phyloP scores from a whole-genome alignment of 1,140 invertebrate genomes.

The Sinonovacula constricta region DNA sequence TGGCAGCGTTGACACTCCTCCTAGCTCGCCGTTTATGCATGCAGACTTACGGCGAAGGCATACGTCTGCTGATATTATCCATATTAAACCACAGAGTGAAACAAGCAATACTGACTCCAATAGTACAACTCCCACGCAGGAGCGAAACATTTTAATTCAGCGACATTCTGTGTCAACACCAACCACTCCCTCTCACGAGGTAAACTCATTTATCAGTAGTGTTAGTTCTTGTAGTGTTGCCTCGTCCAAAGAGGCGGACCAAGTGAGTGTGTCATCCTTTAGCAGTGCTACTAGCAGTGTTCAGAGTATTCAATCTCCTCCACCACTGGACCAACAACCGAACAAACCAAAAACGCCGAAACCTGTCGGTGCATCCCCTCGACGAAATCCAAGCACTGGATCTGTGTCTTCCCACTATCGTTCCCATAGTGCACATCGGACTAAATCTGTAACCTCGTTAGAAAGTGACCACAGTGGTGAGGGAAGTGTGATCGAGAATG shows the following conservation, averaged over 20 bases:
- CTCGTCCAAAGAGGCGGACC: conserved; percentile 14
- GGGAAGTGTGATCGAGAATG: neutral
- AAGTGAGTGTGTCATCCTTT: conserved; percentile 24
- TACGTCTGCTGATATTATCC: conserved; percentile 58
- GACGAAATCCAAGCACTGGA: conserved; percentile 38
- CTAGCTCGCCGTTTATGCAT: conserved; percentile 61
- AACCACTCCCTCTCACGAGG: conserved; percentile 39
- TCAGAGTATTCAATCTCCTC: conserved; percentile 37
- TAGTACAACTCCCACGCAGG: conserved; percentile 19
- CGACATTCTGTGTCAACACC: conserved; percentile 17
- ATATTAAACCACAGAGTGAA: conserved; percentile 15
- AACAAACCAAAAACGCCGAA: conserved; percentile 52
- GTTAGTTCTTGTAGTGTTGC: neutral
- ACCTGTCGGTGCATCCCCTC: conserved; percentile 40
- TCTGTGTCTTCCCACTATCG: conserved; percentile 12
- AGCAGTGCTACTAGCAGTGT: conserved; percentile 34
- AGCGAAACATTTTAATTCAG: neutral
- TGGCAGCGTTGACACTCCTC: conserved; percentile 61
- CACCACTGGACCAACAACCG: conserved; percentile 45
- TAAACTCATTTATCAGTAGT: neutral
- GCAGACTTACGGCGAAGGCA: conserved; percentile 52
- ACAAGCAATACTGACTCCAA: conserved; percentile 46
- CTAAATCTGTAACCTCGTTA: conserved; percentile 25
- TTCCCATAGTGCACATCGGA: conserved; percentile 35
- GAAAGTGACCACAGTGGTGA: conserved; percentile 26